These are phyloP conservation scores for Itoplectis maculator DNA, from an alignment of 2,888 invertebrate species.

Conservation along the genomic window DNA sequence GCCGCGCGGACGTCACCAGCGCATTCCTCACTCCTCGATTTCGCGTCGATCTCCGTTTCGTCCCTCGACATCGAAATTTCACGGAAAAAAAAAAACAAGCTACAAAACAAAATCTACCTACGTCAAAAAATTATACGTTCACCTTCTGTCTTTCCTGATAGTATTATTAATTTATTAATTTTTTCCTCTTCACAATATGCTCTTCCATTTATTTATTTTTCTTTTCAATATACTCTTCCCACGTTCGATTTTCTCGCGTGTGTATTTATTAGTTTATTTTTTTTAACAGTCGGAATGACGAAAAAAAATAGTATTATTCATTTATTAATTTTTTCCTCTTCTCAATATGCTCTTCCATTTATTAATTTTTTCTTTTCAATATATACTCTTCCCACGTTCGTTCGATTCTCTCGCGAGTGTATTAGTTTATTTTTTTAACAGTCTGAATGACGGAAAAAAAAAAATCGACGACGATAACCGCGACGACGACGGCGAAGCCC, in stretches of 20 bases:
- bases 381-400: constrained; percentile 35
- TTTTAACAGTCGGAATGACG: neutral
- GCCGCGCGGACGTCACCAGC: constrained; percentile 71
- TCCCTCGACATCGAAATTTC: constrained; percentile 31
- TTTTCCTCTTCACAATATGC: neutral
- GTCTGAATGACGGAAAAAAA: neutral
- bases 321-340: constrained; percentile 1
- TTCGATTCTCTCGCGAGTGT: constrained; percentile 35
- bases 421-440: neutral
- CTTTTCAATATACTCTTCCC: constrained; percentile 25
- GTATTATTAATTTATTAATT: neutral
- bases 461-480: too few species aligned
- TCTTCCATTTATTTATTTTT: constrained; percentile 40
- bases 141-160: neutral
- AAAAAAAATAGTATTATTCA: neutral
- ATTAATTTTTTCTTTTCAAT: neutral
- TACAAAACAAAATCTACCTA: too few species aligned
- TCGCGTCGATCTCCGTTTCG: constrained; percentile 28
- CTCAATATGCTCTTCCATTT: constrained; percentile 25
- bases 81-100: neutral
- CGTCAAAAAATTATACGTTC: neutral
- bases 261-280: neutral
- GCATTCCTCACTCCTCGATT: neutral
- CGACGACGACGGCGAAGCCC: constrained; percentile 73
- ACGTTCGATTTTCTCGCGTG: constrained; percentile 39